A percentile compares a stretch with the other conserved stretches of the same genome.
These are phyloP conservation scores for Chelonoidis abingdonii DNA, from an alignment of 2,113 vertebrate genomes.

Conservation along the genomic window DNA sequence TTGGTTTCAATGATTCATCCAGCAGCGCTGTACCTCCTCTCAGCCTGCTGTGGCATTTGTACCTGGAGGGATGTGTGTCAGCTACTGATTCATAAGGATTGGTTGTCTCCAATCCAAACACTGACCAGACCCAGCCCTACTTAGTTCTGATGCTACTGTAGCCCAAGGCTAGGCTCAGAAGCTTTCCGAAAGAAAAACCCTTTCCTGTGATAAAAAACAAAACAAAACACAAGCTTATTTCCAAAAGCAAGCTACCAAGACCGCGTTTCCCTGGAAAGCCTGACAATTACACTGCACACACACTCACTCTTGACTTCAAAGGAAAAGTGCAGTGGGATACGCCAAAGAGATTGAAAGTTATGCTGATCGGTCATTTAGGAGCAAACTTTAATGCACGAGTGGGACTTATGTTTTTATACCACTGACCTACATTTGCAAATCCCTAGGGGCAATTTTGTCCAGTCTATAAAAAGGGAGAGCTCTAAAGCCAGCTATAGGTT, in stretches of 20 bases:
- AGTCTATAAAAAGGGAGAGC: not conserved
- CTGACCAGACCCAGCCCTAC: not conserved
- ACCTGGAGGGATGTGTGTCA: conserved; percentile 59
- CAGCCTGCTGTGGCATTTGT: conserved; percentile 30
- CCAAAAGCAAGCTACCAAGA: not conserved
- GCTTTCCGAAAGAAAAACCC: conserved; percentile 40
- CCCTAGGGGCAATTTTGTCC: conserved; percentile 7
- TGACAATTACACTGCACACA: not conserved
- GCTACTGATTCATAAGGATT: not conserved
- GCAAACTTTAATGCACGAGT: not conserved
- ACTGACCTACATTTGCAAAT: conserved; percentile 60
- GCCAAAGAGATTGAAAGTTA: not conserved
- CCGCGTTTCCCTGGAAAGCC: not conserved
- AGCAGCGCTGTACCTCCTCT: not conserved
- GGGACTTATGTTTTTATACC: conserved; percentile 45
- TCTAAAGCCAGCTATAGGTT: conserved; percentile 36
- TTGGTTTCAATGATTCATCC: conserved; percentile 39
- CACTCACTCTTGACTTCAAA: not conserved
- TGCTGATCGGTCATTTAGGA: not conserved
- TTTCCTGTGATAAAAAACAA: conserved; percentile 2
- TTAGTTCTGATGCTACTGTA: not conserved
- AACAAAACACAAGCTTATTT: not conserved
- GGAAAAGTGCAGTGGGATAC: not conserved
- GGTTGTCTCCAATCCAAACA: conserved; percentile 13
- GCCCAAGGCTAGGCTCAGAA: conserved; percentile 40